Evolutionary conservation across 2,797 vertebrate genomes (phyloP), one percentile per base, ranked within the genome.

Genomic region (Falco cherrug): DNA sequence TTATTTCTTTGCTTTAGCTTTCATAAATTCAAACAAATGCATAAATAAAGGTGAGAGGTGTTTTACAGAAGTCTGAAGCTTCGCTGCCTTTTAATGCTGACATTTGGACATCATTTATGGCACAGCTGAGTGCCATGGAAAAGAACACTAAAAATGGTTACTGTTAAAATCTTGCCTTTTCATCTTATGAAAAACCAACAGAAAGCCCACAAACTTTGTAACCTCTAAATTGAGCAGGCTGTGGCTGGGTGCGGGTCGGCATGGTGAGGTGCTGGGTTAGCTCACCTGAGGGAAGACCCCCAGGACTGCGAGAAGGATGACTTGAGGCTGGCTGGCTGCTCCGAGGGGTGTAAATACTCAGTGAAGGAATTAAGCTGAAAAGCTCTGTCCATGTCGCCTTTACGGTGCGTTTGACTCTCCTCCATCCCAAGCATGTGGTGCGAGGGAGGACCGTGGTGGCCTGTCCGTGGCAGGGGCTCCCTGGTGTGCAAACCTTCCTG

Each of bases 371-470:
- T 29, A 31, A n/a, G 12, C 84, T 41, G 57, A 2, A 17, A 35
- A 33, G 4, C 73, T 84, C 33, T 7, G 65, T 13, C 57, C 48
- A 8, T 0, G 0, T 11, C 3, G 1, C 54, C 76, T 26, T 20
- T 5, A 10, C 0, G 1, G 7, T 0, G 1, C 0, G 7, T 68
- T 33, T 41, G 39, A 2, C 18, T 54, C 39, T 41, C 39, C 28
- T 15, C 18, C 39, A 43, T 31, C 61, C 45, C 8, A 19, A 19
- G 45, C 45, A 17, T 19, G 45, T 19, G 45, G 45, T 19, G 45
- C 18, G 18, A 18, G 43, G 43, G 43, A 5, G 43, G 43, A 5
- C 48, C 0, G 3, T 1, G 14, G 54, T 10, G 18, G 45, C 45
- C 60, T 61, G 54, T 33, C 41, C 11, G 0, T 26, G 56, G 25